These are phyloP conservation scores for Hypercompe scribonia DNA, from an alignment of 2,888 invertebrate species.

Conservation along the genomic window DNA sequence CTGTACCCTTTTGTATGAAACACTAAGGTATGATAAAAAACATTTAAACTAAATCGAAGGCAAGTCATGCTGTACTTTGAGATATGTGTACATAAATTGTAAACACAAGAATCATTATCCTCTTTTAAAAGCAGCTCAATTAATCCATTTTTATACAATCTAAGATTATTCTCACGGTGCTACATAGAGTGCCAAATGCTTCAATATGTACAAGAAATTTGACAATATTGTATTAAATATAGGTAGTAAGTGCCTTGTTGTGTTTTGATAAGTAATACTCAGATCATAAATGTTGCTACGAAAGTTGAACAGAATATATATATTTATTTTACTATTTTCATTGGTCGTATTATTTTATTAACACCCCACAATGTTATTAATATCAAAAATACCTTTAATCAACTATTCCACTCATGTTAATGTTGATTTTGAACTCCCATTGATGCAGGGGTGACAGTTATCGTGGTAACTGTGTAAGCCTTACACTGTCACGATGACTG, in stretches of 20 bases:
- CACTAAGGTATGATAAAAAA: neutral
- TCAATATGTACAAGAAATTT: conserved; percentile 39
- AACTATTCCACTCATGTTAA: neutral
- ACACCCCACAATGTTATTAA: neutral
- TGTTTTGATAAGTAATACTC: conserved; percentile 76
- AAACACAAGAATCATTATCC: neutral
- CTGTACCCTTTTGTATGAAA: too few species aligned
- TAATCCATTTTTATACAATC: conserved; percentile 47
- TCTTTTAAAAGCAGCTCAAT: conserved; percentile 40
- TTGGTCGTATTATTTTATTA: conserved; percentile 75
- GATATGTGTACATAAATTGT: too few species aligned
- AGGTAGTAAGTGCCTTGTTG: conserved; percentile 75
- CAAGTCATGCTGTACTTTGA: too few species aligned
- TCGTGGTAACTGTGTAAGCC: too few species aligned
- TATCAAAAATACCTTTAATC: neutral
- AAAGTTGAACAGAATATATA: conserved; percentile 80
- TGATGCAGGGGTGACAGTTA: too few species aligned
- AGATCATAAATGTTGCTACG: conserved; percentile 78
- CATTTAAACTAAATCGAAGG: too few species aligned
- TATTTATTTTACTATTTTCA: conserved; percentile 87
- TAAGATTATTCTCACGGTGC: conserved; percentile 49
- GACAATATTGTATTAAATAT: conserved; percentile 50
- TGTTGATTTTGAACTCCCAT: too few species aligned
- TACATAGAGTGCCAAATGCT: conserved; percentile 57
- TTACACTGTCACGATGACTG: too few species aligned